Base-by-base conservation (phyloP, 2,797 vertebrate species). In the Enteromius treurensis region DNA sequence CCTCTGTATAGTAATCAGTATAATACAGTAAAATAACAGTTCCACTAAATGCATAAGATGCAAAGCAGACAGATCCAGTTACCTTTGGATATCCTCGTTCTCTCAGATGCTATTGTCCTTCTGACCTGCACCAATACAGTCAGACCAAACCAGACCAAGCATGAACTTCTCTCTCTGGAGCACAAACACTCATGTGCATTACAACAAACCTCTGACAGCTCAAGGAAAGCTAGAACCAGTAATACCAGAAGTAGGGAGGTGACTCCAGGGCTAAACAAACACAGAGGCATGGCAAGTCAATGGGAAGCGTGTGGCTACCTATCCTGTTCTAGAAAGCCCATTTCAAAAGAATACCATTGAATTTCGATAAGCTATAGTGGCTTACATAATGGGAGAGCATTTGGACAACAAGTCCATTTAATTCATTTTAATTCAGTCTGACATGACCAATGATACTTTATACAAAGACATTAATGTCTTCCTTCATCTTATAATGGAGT, bases 211-310 rank as follows among this genome's bases (percentile, higher is more conserved):
- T 79, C 23, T 88, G 82, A 74, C 84, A 82, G 55, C 51, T 68
- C 80, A 40, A 49, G 75, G 55, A 79, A 73, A 78, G 45, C 45
- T 23, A 75, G 62, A 89, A 88, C 87, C 88, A 87, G 88, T 87
- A 83, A 74, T 86, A 86, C 88, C 86, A 87, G 88, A 86, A 83
- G 47, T 47, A 45, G 75, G 49, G 62, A 83, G 81, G 79, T 75
- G 51, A 75, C 74, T 80, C 49, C 7, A 21, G 53, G 64, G 67
- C 77, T 81, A 77, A 65, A 81, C 82, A 81, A 51, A 75, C 75
- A 58, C 40, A 26, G 42, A 45, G 53, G 49, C 77, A 79, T 68
- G 47, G 78, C 47, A 11, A 58, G 40, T 55, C 71, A 77, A 37
- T 17, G 69, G 76, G 53, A 53, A 76, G 78, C 29, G 21, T 82